phyloP scores from a whole-genome alignment of 2,888 invertebrate genomes.

The Mechanitis messenoides region DNA sequence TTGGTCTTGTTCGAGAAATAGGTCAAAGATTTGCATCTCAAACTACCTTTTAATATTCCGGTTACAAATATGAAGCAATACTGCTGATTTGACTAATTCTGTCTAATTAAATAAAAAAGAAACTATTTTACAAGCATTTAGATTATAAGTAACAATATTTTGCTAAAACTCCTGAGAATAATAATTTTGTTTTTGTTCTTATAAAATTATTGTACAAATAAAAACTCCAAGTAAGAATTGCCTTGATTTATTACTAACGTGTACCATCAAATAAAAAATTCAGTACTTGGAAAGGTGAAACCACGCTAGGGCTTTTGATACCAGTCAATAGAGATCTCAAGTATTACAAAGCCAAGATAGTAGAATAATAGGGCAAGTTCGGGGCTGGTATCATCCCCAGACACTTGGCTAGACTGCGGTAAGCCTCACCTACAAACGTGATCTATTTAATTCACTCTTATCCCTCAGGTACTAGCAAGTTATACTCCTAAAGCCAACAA shows the following conservation, averaged over 20 bases:
- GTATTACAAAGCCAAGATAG: conserved; percentile 48
- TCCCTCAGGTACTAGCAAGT: conserved; percentile 18
- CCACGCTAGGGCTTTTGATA: conserved; percentile 38
- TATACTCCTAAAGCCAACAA: conserved; percentile 17
- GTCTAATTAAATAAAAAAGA: neutral
- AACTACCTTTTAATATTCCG: conserved; percentile 27
- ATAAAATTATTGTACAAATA: too few relatives aligned
- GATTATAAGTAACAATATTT: too few relatives aligned
- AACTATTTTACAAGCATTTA: neutral
- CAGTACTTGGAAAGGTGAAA: conserved; percentile 35
- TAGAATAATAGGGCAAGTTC: conserved; percentile 51
- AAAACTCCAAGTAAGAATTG: neutral
- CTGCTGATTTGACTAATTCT: neutral
- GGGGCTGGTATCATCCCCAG: conserved; percentile 46
- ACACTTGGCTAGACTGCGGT: conserved; percentile 47
- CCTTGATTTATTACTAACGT: conserved; percentile 7
- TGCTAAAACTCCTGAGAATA: too few relatives aligned
- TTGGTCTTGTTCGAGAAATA: conserved; percentile 36
- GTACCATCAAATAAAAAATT: conserved; percentile 33
- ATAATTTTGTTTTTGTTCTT: too few relatives aligned
- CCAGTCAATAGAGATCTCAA: conserved; percentile 50
- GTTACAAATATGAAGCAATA: conserved; percentile 15
- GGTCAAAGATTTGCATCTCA: conserved; percentile 38
- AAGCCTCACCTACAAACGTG: conserved; percentile 39
- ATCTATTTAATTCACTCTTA: conserved; percentile 21